Conservation (phyloP, 1,140 invertebrate genomes). For the Panagrolaimus sp. region DNA sequence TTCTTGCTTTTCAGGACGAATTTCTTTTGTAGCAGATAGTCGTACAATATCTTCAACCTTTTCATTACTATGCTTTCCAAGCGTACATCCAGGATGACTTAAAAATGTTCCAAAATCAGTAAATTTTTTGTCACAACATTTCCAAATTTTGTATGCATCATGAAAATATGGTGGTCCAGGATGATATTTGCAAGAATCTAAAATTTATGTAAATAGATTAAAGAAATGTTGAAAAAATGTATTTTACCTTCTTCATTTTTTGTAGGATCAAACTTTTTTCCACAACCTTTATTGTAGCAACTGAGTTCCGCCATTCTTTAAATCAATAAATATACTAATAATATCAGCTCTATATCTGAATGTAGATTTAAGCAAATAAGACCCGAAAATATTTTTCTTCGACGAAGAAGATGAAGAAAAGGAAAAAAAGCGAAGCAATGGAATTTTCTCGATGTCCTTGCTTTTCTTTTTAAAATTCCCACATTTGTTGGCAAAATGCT, state of each 20-base stretch:
- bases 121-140: constrained; percentile 92
- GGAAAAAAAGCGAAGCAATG: too few relatives aligned
- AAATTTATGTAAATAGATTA: constrained; percentile 35
- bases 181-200: constrained; percentile 81
- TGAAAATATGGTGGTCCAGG: constrained; percentile 89
- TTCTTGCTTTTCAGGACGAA: constrained; percentile 40
- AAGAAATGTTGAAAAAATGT: constrained; percentile 6
- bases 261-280: constrained; percentile 71
- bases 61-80: constrained; percentile 73
- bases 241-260: constrained; percentile 74
- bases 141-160: constrained; percentile 98
- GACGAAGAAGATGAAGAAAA: neutral
- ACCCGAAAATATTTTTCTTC: neutral
- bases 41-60: constrained; percentile 77
- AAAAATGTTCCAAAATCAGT: constrained; percentile 66
- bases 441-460: neutral
- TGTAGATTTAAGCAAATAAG: neutral
- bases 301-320: constrained; percentile 27
- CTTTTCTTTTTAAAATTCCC: too few relatives aligned
- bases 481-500: too few relatives aligned
- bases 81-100: constrained; percentile 69
- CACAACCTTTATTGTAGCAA: constrained; percentile 89
- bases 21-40: constrained; percentile 61
- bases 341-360: neutral
- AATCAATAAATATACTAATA: constrained; percentile 49